Percentiles rank a stretch among this genome's conserved stretches.
Conservation (phyloP, 2,113 vertebrate species). For the Neotoma lepida region DNA sequence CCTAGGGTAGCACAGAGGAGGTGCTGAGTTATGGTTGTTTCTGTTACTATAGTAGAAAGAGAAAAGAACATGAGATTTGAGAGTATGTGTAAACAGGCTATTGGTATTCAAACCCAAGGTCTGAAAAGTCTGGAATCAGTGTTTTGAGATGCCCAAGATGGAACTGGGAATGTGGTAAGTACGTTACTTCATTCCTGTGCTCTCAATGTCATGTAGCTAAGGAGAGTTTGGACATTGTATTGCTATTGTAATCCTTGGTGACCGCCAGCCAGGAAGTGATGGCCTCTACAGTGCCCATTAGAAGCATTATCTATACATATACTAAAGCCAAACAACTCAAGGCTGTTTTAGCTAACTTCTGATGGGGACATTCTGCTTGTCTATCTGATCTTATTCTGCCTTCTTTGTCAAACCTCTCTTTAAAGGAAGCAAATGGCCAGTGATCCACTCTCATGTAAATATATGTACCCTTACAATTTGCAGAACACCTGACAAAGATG, state of each 20-base stretch:
- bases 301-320: neutral
- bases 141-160: neutral
- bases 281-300: too few species aligned
- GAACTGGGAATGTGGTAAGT: neutral
- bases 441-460: neutral
- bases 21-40: neutral
- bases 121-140: neutral
- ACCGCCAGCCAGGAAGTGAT: neutral
- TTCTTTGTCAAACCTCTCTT: neutral
- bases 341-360: neutral
- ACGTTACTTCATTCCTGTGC: neutral
- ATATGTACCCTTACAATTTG: neutral
- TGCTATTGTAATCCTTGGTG: neutral
- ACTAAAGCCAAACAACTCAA: neutral
- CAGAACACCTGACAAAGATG: neutral
- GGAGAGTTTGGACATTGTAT: neutral
- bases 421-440: neutral
- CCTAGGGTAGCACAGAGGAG: neutral
- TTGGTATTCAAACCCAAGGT: neutral
- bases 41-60: neutral
- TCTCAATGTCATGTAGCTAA: too few species aligned
- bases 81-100: neutral
- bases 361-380: neutral
- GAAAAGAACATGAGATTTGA: neutral
- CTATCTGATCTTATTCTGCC: neutral